Conservation (phyloP, 2,888 invertebrate species). For the Ormyrus pomaceus region DNA sequence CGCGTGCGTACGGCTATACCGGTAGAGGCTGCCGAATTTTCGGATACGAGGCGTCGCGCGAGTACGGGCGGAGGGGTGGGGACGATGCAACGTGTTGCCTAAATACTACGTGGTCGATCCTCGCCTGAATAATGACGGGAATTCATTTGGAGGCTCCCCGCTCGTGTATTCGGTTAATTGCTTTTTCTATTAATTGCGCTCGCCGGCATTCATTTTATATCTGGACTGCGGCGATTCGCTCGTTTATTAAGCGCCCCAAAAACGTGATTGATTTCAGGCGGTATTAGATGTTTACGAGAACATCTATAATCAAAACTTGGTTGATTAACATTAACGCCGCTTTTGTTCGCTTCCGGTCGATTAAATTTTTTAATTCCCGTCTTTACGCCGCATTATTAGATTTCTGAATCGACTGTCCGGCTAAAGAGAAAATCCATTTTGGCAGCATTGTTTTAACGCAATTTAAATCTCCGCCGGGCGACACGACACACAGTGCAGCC, state of each 20-base stretch:
- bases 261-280: too few species aligned
- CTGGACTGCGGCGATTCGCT: too few species aligned
- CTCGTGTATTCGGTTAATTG: conserved; percentile 1
- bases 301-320: too few species aligned
- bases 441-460: conserved; percentile 22
- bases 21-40: conserved; percentile 19
- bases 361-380: too few species aligned
- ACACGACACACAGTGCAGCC: background rate
- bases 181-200: background rate
- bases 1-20: background rate
- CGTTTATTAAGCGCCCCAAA: too few species aligned
- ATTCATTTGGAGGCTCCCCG: background rate
- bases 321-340: too few species aligned
- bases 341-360: too few species aligned
- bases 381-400: background rate
- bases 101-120: too few species aligned
- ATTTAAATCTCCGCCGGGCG: conserved; percentile 28
- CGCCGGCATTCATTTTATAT: background rate
- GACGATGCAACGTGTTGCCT: too few species aligned
- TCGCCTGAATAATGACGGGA: background rate
- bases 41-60: conserved; percentile 6
- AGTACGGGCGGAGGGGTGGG: background rate
- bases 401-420: too few species aligned
- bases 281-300: too few species aligned
- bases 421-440: conserved; percentile 11